Base-by-base conservation (phyloP, 2,113 vertebrate species). In the Aegotheles bennettii region DNA sequence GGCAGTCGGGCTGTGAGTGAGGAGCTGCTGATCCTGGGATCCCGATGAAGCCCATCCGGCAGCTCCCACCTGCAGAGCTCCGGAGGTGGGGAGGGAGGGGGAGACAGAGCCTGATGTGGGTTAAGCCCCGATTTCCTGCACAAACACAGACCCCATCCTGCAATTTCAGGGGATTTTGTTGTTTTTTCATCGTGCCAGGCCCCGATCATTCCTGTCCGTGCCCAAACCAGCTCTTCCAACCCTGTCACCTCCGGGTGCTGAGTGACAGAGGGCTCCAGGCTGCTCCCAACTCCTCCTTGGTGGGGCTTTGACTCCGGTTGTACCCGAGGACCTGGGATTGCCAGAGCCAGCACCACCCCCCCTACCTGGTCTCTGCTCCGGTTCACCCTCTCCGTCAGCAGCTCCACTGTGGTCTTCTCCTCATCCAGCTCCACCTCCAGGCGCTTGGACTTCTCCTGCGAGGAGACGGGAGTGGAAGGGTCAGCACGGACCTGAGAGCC, bases 361-460 rank as follows among this genome's bases (percentile, higher is more conserved):
- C 82, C 31, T 82, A 99, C 99, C 99, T 99, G 99, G 79, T 99
- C 99, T 81, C 99, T 96, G 94, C 98, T 98, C 56, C 99, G 97
- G 92, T 94, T 97, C 68, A 99, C 81, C 29, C 99, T 95, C 29
- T 99, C 99, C 0, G 98, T 99, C 87, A 99, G 85, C 95, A 99
- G 98, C 96, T 99, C 99, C 63, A 96, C 98, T 0, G 97, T 98
- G 97, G 61, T 98, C 83, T 82, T 98, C 96, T 99, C 99, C 95
- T 99, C 99, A 0, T 99, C 99, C 92, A 99, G 96, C 95, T 99
- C 99, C 79, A 98, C 74, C 87, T 99, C 98, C 50, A 99, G 56
- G 20, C 94, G 98, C 59, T 99, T 99, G 73, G 99, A 73, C 79
- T 99, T 99, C 26, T 99, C 99, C 99, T 99, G 96, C 3, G 1